Evolutionary conservation across 2,797 vertebrate genomes (phyloP).

Genomic region (Gila robusta): DNA sequence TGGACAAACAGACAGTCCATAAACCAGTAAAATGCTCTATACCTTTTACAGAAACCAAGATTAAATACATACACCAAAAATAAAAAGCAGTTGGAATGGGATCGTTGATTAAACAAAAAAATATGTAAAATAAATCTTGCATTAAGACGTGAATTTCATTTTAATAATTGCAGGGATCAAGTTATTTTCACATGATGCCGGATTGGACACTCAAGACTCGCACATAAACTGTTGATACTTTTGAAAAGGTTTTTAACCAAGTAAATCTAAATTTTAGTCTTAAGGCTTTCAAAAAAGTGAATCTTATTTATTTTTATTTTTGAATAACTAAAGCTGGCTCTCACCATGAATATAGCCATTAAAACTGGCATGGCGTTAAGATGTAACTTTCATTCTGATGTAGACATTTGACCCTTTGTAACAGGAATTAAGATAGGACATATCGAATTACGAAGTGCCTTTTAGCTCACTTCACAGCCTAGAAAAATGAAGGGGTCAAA

Average conservation of each 20-base stretch:
- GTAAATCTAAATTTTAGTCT: too few relatives aligned
- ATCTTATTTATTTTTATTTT: too few relatives aligned
- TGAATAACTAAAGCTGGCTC: too few relatives aligned
- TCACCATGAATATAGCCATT: too few relatives aligned
- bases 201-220: too few relatives aligned
- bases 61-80: background rate
- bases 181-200: background rate
- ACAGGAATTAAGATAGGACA: background rate
- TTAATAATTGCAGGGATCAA: background rate
- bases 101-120: background rate
- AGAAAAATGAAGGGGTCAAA: constrained; percentile 3
- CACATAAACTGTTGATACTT: too few relatives aligned
- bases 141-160: background rate
- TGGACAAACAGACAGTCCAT: too few relatives aligned
- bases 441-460: background rate
- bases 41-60: background rate
- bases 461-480: background rate
- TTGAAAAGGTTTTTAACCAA: too few relatives aligned
- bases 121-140: background rate
- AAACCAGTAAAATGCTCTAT: background rate
- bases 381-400: too few relatives aligned
- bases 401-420: background rate
- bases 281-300: too few relatives aligned
- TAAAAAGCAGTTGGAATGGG: background rate
- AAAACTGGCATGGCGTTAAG: too few relatives aligned